phyloP scores from a whole-genome alignment of 2,888 invertebrate species.

The Amitus sp. region DNA sequence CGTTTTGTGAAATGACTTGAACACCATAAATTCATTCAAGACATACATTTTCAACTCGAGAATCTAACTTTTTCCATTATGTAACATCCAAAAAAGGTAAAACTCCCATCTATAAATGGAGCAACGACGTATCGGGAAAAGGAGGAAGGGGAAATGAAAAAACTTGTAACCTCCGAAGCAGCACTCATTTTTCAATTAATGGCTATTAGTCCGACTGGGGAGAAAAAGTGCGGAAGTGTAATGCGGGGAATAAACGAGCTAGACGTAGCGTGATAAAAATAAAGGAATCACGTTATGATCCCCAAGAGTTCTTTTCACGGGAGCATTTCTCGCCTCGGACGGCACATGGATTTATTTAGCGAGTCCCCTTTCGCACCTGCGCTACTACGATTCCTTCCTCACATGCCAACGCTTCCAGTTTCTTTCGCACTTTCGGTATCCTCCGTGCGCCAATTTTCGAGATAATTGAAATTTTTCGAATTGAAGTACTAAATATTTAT shows the following conservation, averaged over 20 bases:
- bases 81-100: no score
- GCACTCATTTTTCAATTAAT: constrained; percentile 25
- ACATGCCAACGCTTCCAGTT: constrained; percentile 33
- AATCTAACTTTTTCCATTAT: no score
- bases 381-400: constrained; percentile 45
- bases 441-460: constrained; percentile 37
- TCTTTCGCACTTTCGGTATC: constrained; percentile 15
- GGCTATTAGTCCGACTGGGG: constrained; percentile 18
- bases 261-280: constrained; percentile 27
- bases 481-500: no score
- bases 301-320: constrained; percentile 40
- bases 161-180: not conserved
- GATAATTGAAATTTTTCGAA: constrained; percentile 43
- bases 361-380: constrained; percentile 56
- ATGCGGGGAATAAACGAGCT: constrained; percentile 24
- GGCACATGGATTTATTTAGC: constrained; percentile 54
- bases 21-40: no score
- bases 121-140: no score
- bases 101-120: no score
- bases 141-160: not conserved
- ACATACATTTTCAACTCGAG: no score
- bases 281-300: constrained; percentile 42
- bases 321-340: constrained; percentile 39
- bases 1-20: no score
- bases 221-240: constrained; percentile 14